Percentiles rank a stretch among this genome's conserved stretches.
phyloP scores from a whole-genome alignment of 2,797 vertebrate species.

The Lemur catta region DNA sequence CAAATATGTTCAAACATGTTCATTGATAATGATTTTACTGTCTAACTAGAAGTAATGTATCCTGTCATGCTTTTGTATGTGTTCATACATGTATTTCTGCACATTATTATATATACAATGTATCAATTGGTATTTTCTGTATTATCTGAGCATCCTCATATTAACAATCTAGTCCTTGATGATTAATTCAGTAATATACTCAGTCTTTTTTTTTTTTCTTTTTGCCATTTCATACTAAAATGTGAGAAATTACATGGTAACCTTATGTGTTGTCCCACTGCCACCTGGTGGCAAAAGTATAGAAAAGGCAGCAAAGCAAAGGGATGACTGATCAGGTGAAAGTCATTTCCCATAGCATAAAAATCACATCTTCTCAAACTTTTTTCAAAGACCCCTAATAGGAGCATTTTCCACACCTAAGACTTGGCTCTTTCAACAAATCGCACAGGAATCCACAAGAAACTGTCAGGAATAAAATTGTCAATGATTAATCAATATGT shows the following conservation, averaged over 20 bases:
- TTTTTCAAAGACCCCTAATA: background rate
- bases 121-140: background rate
- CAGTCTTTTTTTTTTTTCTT: background rate
- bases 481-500: background rate
- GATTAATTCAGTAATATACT: background rate
- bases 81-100: background rate
- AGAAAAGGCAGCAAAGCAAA: conserved; percentile 67
- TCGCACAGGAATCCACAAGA: background rate
- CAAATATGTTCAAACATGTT: background rate
- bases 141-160: background rate
- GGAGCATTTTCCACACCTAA: background rate
- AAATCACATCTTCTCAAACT: background rate
- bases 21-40: background rate
- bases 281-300: conserved; percentile 72
- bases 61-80: background rate
- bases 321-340: background rate
- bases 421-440: background rate
- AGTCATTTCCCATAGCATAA: background rate
- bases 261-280: conserved; percentile 56
- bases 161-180: background rate
- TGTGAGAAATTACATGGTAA: conserved; percentile 30
- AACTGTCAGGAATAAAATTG: background rate
- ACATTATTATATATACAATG: background rate
- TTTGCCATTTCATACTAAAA: conserved; percentile 40
- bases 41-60: background rate